A percentile compares a stretch with the other conserved stretches of the same genome.
Conservation (phyloP, 2,797 vertebrate species). For the Stomatorhinus walkeri region DNA sequence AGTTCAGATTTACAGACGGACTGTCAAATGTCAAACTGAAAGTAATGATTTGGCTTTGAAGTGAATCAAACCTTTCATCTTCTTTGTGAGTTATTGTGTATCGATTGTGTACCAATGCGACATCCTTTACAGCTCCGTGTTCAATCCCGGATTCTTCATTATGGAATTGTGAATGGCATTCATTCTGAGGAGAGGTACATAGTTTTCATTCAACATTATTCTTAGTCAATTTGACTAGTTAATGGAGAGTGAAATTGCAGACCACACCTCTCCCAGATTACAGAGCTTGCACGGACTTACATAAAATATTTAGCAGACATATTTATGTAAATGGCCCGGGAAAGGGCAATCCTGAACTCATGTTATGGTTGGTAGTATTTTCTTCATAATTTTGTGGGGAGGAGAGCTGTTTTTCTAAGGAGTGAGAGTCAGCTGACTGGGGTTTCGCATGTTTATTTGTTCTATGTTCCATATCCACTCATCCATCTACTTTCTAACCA, state of each 20-base stretch:
- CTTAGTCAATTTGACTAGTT: conserved; percentile 33
- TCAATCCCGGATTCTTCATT: conserved; percentile 58
- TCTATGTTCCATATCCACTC: neutral
- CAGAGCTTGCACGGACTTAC: conserved; percentile 58
- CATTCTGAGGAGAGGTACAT: conserved; percentile 43
- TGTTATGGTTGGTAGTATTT: neutral
- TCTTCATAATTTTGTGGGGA: neutral
- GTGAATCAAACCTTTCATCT: conserved; percentile 29
- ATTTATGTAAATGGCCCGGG: conserved; percentile 46
- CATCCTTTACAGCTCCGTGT: conserved; percentile 33
- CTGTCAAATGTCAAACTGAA: neutral
- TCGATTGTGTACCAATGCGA: conserved; percentile 28
- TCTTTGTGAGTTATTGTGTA: conserved; percentile 38
- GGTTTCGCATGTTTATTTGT: neutral
- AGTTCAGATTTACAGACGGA: neutral
- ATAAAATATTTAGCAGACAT: conserved; percentile 53
- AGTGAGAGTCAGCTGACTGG: neutral
- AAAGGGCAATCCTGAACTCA: conserved; percentile 30
- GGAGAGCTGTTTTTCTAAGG: neutral
- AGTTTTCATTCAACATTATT: conserved; percentile 55
- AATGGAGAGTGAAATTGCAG: conserved; percentile 64
- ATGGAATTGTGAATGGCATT: conserved; percentile 39
- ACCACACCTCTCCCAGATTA: conserved; percentile 47
- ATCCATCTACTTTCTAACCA: neutral
- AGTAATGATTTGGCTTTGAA: conserved; percentile 41